phyloP scores from a whole-genome alignment of 2,888 invertebrate species.

The Pseudoips prasinana region DNA sequence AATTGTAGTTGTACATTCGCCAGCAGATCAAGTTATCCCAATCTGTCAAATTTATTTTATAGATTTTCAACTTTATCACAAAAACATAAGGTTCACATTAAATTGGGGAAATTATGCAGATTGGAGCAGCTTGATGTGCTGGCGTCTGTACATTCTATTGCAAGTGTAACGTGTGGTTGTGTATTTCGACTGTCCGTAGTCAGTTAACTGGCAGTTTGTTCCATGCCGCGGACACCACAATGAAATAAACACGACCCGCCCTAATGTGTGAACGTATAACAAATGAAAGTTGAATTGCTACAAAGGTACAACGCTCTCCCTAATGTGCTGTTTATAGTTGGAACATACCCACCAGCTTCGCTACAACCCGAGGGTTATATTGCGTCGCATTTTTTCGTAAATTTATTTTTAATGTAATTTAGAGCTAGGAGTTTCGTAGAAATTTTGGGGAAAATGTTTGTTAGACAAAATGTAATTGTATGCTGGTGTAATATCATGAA shows the following conservation, averaged over 20 bases:
- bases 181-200: constrained; percentile 23
- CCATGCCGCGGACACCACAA: constrained; percentile 43
- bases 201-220: constrained; percentile 49
- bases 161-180: constrained; percentile 34
- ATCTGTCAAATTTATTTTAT: too few relatives aligned
- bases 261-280: constrained; percentile 47
- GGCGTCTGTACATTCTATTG: constrained; percentile 42
- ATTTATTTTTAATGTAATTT: constrained; percentile 27
- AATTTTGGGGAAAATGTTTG: constrained; percentile 12
- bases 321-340: constrained; percentile 42
- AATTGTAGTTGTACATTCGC: too few relatives aligned
- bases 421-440: constrained; percentile 7
- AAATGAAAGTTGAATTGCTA: constrained; percentile 43
- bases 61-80: too few relatives aligned
- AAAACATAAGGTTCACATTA: too few relatives aligned
- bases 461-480: constrained; percentile 8
- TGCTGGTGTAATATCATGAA: constrained; percentile 7
- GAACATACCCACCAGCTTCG: constrained; percentile 12
- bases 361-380: constrained; percentile 15
- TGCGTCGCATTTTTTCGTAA: constrained; percentile 17
- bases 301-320: constrained; percentile 32
- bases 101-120: too few relatives aligned
- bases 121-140: too few relatives aligned
- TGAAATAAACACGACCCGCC: constrained; percentile 49
- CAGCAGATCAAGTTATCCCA: too few relatives aligned